Conservation (phyloP, 2,888 invertebrate genomes). For the Lasius fuliginosus region DNA sequence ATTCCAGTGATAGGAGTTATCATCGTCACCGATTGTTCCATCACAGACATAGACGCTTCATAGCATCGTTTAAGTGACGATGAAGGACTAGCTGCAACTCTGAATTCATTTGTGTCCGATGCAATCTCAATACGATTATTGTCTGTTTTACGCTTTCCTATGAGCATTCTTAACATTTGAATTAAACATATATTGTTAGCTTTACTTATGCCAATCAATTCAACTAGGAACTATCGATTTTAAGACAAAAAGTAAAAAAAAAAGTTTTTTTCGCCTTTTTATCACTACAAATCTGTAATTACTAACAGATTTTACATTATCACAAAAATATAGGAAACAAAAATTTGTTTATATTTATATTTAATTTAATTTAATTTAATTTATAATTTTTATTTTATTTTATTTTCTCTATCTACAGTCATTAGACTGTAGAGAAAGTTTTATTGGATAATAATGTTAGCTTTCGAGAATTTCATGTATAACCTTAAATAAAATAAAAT, state of each 20-base stretch:
- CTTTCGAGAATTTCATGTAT: neutral
- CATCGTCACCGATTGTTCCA: slow-evolving; percentile 54
- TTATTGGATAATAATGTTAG: neutral
- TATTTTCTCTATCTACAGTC: neutral
- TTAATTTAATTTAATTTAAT: neutral
- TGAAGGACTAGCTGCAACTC: slow-evolving; percentile 70
- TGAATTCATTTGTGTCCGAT: slow-evolving; percentile 69
- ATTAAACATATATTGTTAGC: slow-evolving; percentile 45
- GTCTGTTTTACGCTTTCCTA: slow-evolving; percentile 8
- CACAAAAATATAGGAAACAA: slow-evolving; percentile 8
- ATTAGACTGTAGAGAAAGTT: neutral
- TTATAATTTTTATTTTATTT: slow-evolving; percentile 8
- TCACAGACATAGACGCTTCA: neutral
- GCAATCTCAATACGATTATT: neutral
- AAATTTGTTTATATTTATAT: slow-evolving; percentile 25
- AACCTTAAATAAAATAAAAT: neutral
- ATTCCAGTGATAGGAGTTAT: neutral
- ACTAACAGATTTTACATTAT: slow-evolving; percentile 19
- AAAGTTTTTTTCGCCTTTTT: neutral
- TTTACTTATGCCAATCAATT: slow-evolving; percentile 66
- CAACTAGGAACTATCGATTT: slow-evolving; percentile 4
- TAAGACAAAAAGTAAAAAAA: neutral
- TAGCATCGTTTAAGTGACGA: slow-evolving; percentile 23
- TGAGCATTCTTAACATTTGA: slow-evolving; percentile 11
- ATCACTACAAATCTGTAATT: neutral